A percentile compares a stretch with the other conserved stretches of the same genome.
phyloP scores from a whole-genome alignment of 2,797 vertebrate genomes.

The Falco concolor region DNA sequence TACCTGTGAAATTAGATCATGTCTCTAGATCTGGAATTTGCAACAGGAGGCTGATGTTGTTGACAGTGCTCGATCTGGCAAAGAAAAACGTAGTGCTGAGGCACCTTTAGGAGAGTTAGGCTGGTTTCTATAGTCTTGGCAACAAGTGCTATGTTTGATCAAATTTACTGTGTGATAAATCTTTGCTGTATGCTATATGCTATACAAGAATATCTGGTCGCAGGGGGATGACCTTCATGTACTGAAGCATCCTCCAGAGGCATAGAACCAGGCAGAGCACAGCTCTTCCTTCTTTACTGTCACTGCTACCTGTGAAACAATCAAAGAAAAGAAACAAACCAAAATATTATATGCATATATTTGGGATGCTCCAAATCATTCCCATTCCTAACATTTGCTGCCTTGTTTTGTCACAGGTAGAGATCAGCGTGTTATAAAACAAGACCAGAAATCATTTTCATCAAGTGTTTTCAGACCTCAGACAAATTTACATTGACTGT shows the following conservation, averaged over 20 bases:
- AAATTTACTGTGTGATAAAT: not conserved
- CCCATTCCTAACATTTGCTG: not conserved
- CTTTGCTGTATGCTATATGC: not conserved
- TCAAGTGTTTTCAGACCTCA: not conserved
- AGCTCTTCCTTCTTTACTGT: not conserved
- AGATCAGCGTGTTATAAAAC: not conserved
- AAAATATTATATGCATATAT: too few relatives aligned
- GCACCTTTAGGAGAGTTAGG: not conserved
- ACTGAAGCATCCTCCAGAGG: not conserved
- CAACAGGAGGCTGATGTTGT: not conserved
- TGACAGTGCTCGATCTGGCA: not conserved
- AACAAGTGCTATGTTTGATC: not conserved
- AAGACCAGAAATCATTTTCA: not conserved
- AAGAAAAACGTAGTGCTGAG: not conserved
- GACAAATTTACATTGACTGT: not conserved
- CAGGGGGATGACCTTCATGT: not conserved
- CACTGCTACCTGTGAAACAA: not conserved
- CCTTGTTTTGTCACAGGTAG: not conserved
- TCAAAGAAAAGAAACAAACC: too few relatives aligned
- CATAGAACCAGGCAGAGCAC: not conserved
- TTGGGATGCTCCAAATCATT: not conserved
- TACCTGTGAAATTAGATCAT: not conserved
- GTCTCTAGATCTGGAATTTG: not conserved
- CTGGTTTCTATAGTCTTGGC: not conserved
- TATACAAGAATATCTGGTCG: not conserved